Percentiles rank a stretch among this genome's conserved stretches.
These are phyloP conservation scores for Ptyas mucosa DNA, from an alignment of 2,113 vertebrate genomes.

Conservation along the genomic window DNA sequence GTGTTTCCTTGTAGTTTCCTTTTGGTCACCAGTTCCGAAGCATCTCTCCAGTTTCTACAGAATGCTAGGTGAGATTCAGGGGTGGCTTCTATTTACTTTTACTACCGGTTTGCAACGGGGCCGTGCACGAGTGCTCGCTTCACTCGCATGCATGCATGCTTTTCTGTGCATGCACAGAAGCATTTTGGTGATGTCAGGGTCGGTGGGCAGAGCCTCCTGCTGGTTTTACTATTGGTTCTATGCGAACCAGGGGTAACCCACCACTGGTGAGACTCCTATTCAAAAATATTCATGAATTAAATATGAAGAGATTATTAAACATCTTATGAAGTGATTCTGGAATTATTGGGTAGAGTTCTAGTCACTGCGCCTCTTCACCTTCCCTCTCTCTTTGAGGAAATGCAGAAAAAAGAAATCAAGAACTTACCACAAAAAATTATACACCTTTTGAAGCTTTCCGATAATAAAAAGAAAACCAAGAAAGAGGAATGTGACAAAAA, in stretches of 20 bases:
- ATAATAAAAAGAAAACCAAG: neutral
- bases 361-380: neutral
- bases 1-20: neutral
- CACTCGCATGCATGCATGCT: no score
- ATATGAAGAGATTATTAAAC: no score
- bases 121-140: no score
- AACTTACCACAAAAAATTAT: neutral
- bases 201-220: no score
- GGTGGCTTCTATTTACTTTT: no score
- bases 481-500: neutral
- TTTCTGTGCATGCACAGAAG: no score
- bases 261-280: neutral
- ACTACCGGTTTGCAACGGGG: no score
- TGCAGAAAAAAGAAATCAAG: neutral
- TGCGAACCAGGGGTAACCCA: no score
- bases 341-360: neutral
- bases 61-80: neutral
- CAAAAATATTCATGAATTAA: neutral
- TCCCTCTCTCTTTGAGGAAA: neutral
- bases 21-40: neutral
- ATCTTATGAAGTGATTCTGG: neutral
- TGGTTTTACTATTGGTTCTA: no score
- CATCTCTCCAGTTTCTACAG: neutral
- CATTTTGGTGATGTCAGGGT: no score
- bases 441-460: neutral